Evolutionary conservation across 1,140 invertebrate genomes (phyloP), one percentile per base, ranked within the genome.

Genomic region (Lepidotrigona ventralis): DNA sequence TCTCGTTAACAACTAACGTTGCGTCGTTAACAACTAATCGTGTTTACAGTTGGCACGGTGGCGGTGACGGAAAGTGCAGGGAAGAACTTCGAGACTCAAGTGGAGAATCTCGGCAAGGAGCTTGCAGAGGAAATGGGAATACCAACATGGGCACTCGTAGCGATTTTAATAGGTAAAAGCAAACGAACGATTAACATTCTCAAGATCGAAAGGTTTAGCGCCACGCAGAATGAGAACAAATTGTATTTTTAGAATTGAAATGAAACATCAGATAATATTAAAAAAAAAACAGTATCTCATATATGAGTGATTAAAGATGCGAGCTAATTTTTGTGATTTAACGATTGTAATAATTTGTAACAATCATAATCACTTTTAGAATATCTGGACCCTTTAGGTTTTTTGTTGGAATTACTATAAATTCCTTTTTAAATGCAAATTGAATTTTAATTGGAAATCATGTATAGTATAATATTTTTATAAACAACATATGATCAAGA

Each of bases 141-240:
- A 87, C 96, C 97, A 51, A 94, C 96, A 87, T 97, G 96, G 96
- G 96, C 95, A 66, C 93, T 97, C 80, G 96, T 97, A 51, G 95
- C 96, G 83, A 97, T 97, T 90, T 94, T 97, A 87, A 96, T 97
- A 95, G 95, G 95, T 96, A 94, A 93, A 85, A 85, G 74, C 15
- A 51, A 46, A 29, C n/a, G 15, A 1, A 39, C 17, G 19, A 8
- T n/a, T 29, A 29, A 26, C 17, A 26, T 64, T 29, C 19, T 29
- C 17, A 17, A 15, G 11, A 9, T 1, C 1, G 23, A 46, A 12
- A n/a, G 6, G 39, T 39, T 26, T 19, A 58, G 29, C 26, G 53
- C 23, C 11, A 58, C 14, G 11, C 17, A 17, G 21, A 51, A 46
- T 51, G 53, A 29, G 21, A 46, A 46, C 39, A 46, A 6, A 46